Conservation (phyloP, 2,888 invertebrate genomes). For the Ligdia adustata region DNA sequence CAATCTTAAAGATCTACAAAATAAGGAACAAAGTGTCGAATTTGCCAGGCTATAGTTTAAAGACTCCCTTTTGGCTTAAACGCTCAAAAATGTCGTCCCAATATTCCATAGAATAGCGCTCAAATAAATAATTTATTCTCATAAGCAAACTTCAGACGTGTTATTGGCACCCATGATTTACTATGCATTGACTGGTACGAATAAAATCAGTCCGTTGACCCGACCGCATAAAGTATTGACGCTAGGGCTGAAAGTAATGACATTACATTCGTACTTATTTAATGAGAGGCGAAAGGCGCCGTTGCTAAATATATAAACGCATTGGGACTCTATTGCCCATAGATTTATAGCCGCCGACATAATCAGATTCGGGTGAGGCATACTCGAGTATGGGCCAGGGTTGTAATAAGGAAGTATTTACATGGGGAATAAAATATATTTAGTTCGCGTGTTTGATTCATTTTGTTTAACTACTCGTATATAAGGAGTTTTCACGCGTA, state of each 20-base stretch:
- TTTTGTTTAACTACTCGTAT: no score
- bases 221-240: constrained; percentile 36
- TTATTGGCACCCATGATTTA: constrained; percentile 3
- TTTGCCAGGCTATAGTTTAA: no score
- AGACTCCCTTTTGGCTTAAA: no score
- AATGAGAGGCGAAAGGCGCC: constrained; percentile 42
- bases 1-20: no score
- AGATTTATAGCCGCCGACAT: constrained; percentile 62
- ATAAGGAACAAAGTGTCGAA: no score
- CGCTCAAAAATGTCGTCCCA: no score
- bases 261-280: constrained; percentile 42
- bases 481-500: no score
- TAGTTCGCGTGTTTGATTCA: no score
- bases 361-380: constrained; percentile 53
- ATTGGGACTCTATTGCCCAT: constrained; percentile 43
- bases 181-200: constrained; percentile 24
- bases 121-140: background rate
- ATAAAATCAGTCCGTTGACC: constrained; percentile 38
- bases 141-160: background rate
- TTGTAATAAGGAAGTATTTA: background rate
- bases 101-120: no score
- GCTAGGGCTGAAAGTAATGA: constrained; percentile 27
- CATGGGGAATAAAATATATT: background rate
- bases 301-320: constrained; percentile 51
- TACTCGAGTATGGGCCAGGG: constrained; percentile 35